Evolutionary conservation across 2,797 vertebrate genomes (phyloP).

Genomic region (Microctenopoma lineatum): DNA sequence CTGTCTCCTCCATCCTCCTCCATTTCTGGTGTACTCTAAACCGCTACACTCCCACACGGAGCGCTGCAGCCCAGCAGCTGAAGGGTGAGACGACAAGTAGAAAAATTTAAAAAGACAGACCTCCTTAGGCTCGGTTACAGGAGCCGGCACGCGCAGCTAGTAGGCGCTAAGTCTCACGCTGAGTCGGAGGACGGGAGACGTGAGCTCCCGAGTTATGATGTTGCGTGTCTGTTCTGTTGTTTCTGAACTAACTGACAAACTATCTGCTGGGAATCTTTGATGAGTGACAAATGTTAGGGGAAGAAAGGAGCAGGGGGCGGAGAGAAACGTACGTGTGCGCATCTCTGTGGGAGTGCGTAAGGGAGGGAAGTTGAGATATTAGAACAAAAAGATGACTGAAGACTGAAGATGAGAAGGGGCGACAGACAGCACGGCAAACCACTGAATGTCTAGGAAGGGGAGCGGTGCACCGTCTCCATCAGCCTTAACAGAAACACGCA

Average conservation of each 20-base stretch:
- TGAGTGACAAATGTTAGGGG: slow-evolving; percentile 43
- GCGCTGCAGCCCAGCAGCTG: slow-evolving; percentile 42
- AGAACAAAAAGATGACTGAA: slow-evolving; percentile 47
- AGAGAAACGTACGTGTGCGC: slow-evolving; percentile 52
- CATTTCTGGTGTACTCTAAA: slow-evolving; percentile 56
- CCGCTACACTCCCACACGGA: slow-evolving; percentile 56
- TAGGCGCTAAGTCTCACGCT: slow-evolving; percentile 45
- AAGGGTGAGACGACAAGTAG: slow-evolving; percentile 40
- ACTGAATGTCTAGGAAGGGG: slow-evolving; percentile 69
- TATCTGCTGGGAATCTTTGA: slow-evolving; percentile 61
- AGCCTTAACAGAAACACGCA: slow-evolving; percentile 77
- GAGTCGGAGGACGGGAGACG: slow-evolving; percentile 38
- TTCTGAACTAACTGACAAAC: slow-evolving; percentile 50
- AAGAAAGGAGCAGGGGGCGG: slow-evolving; percentile 30
- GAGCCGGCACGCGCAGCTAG: slow-evolving; percentile 50
- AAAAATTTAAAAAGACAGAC: slow-evolving; percentile 58
- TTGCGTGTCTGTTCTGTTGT: slow-evolving; percentile 35
- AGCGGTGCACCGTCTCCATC: slow-evolving; percentile 63
- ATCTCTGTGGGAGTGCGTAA: slow-evolving; percentile 64
- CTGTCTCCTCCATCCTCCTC: slow-evolving; percentile 47
- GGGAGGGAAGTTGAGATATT: slow-evolving; percentile 40
- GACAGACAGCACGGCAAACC: slow-evolving; percentile 49
- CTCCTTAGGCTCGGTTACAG: slow-evolving; percentile 41
- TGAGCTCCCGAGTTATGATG: slow-evolving; percentile 47
- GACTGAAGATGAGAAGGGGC: slow-evolving; percentile 46